Conservation (phyloP, 2,888 invertebrate genomes). For the Acanthopleura granulata region DNA sequence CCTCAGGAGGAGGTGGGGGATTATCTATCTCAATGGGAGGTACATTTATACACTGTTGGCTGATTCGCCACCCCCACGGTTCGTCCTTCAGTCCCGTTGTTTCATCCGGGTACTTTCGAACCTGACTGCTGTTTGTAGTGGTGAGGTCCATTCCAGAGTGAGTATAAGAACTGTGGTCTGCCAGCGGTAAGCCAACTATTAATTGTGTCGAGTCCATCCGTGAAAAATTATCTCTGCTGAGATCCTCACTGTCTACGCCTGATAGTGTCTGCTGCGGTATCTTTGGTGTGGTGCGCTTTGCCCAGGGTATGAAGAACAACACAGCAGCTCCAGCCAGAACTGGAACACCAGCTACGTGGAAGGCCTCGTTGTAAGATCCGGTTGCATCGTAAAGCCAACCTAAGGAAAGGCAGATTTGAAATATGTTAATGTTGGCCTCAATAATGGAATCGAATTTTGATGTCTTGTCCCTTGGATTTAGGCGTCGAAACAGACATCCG, state of each 20-base stretch:
- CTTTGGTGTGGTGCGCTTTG: conserved; percentile 27
- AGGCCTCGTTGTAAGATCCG: conserved; percentile 32
- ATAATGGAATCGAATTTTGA: too few relatives aligned
- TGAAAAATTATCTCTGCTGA: neutral
- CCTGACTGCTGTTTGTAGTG: neutral
- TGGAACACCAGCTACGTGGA: conserved; percentile 33
- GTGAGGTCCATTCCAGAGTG: neutral
- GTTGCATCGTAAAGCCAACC: conserved; percentile 32
- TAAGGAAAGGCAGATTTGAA: neutral
- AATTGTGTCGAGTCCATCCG: neutral
- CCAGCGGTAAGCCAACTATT: neutral
- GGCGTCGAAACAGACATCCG: too few relatives aligned
- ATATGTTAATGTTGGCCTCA: neutral
- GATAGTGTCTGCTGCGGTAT: neutral
- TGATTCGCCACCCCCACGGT: neutral
- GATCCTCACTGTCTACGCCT: neutral
- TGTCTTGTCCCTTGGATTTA: too few relatives aligned
- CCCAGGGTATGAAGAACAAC: conserved; percentile 35
- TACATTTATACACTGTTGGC: neutral
- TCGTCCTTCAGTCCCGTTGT: neutral
- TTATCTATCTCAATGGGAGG: neutral
- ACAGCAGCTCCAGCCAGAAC: conserved; percentile 28
- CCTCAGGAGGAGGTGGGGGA: neutral
- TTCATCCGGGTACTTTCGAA: neutral
- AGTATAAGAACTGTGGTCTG: neutral